A percentile compares a stretch with the other conserved stretches of the same genome.
Conservation (phyloP, 2,113 vertebrate species). For the Collichthys lucidus region DNA sequence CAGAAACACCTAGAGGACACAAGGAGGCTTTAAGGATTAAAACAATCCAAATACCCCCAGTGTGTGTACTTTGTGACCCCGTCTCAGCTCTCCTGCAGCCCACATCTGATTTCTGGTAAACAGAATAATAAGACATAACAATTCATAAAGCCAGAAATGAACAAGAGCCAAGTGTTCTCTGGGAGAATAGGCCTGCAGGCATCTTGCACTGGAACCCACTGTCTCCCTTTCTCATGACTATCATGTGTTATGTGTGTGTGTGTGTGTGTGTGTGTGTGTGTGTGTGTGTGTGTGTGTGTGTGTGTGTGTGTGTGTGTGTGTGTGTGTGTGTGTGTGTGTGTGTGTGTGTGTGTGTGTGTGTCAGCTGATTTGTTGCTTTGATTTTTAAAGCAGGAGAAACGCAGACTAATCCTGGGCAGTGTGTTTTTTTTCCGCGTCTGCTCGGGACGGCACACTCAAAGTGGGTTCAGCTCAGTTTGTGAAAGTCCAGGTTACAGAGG, state of each 20-base stretch:
- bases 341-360: not conserved
- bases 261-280: not conserved
- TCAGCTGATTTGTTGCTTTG: not conserved
- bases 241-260: constrained; percentile 4
- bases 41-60: not conserved
- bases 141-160: not conserved
- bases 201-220: not conserved
- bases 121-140: constrained; percentile 8
- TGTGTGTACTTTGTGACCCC: too few relatives aligned
- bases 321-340: not conserved
- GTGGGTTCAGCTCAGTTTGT: not conserved
- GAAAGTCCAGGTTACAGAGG: not conserved
- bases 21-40: not conserved
- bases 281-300: not conserved
- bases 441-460: not conserved
- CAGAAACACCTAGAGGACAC: not conserved
- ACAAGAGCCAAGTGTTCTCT: constrained; percentile 35
- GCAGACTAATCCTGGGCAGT: not conserved
- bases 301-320: not conserved
- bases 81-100: not conserved
- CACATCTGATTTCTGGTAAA: constrained; percentile 6
- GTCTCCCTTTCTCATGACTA: constrained; percentile 20
- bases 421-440: not conserved
- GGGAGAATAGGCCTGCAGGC: constrained; percentile 17
- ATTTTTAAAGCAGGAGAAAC: not conserved